Evolutionary conservation across 1,140 invertebrate genomes (phyloP).

Genomic region (Heliothis virescens): DNA sequence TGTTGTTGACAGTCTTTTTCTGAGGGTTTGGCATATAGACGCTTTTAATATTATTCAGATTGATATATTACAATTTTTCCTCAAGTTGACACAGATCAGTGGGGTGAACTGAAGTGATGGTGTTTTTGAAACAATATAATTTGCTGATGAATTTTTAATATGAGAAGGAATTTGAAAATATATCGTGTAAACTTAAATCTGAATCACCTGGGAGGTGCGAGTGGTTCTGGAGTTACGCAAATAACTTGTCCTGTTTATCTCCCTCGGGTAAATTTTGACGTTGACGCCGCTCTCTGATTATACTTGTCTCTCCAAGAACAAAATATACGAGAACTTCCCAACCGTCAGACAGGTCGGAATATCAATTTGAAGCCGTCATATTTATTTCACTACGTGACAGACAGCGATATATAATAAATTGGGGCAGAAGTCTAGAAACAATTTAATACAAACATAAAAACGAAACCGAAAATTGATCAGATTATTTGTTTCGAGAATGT

Average conservation of each 20-base stretch:
- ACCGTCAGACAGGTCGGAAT: slow-evolving; percentile 10
- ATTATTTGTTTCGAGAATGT: slow-evolving; percentile 11
- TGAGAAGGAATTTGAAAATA: not conserved
- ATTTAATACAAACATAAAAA: not conserved
- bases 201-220: not conserved
- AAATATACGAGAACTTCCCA: slow-evolving; percentile 6
- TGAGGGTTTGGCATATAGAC: not conserved
- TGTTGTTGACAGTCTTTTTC: slow-evolving; percentile 22
- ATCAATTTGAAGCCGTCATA: not conserved
- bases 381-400: slow-evolving; percentile 10
- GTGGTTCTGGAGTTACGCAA: slow-evolving; percentile 14
- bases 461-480: not conserved
- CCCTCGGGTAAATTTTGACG: slow-evolving; percentile 22
- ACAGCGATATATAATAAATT: slow-evolving; percentile 7
- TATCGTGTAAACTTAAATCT: not conserved
- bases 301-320: slow-evolving; percentile 9
- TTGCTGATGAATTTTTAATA: too few species aligned
- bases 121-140: too few species aligned
- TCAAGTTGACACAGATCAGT: not conserved
- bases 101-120: too few species aligned
- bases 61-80: not conserved
- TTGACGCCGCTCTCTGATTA: slow-evolving; percentile 27
- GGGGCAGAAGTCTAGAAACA: slow-evolving; percentile 11
- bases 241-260: slow-evolving; percentile 25
- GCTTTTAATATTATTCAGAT: not conserved